A percentile compares a stretch with the other conserved stretches of the same genome.
phyloP scores from a whole-genome alignment of 2,797 vertebrate species.

The Peromyscus attwateri region DNA sequence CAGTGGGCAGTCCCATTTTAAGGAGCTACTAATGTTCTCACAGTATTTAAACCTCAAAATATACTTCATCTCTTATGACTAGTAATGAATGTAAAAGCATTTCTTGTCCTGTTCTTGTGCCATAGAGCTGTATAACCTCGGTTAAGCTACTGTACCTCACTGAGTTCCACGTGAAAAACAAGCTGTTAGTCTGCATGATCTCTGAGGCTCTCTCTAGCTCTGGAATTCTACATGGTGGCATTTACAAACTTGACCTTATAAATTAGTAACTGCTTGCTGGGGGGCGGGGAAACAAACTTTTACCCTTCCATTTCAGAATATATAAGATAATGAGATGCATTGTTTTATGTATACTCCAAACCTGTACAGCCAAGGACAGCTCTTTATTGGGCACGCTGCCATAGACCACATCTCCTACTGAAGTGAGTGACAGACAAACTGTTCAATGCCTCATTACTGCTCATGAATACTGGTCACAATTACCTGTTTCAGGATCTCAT shows the following conservation, averaged over 20 bases:
- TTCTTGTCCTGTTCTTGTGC: neutral
- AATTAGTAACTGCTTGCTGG: neutral
- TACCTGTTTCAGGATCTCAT: constrained; percentile 96
- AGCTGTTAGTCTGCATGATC: neutral
- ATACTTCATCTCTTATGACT: neutral
- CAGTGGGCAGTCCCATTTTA: neutral
- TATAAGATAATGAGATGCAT: neutral
- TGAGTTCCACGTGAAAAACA: neutral
- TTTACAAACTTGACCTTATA: neutral
- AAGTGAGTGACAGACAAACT: neutral
- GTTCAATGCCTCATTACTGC: neutral
- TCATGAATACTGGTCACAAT: neutral
- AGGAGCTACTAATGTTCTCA: neutral
- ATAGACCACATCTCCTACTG: neutral
- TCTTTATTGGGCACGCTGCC: neutral
- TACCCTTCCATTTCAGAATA: neutral
- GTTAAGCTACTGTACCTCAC: neutral
- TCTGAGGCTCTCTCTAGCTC: neutral
- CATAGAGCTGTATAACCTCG: neutral
- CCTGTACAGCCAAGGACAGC: neutral
- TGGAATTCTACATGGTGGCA: neutral
- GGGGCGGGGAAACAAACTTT: fast-evolving
- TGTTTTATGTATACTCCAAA: neutral
- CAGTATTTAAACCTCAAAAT: neutral
- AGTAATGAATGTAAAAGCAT: neutral